A percentile compares a stretch with the other conserved stretches of the same genome.
phyloP scores from a whole-genome alignment of 1,140 invertebrate species.

The Sipha flava region DNA sequence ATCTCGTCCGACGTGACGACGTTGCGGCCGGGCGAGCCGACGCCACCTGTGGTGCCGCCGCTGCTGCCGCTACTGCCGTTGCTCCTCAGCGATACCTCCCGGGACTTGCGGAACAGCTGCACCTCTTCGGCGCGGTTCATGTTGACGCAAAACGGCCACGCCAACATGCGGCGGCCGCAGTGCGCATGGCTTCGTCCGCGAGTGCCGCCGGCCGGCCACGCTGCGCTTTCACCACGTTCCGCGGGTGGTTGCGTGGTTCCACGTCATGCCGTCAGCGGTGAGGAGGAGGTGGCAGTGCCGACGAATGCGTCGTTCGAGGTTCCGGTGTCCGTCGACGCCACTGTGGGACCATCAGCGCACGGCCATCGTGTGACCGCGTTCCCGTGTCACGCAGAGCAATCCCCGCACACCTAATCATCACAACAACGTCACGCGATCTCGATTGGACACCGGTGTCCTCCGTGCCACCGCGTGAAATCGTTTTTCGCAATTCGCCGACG shows the following conservation, averaged over 20 bases:
- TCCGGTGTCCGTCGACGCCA: neutral
- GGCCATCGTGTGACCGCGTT: neutral
- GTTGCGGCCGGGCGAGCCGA: neutral
- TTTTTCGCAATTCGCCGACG: too few relatives aligned
- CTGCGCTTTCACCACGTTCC: neutral
- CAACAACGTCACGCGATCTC: too few relatives aligned
- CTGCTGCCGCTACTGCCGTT: neutral
- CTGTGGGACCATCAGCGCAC: neutral
- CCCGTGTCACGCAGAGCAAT: too few relatives aligned
- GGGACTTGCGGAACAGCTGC: constrained; percentile 51
- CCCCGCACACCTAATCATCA: too few relatives aligned
- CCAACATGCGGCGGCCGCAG: constrained; percentile 26
- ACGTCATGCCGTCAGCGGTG: neutral
- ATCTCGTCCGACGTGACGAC: neutral
- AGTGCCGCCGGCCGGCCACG: neutral
- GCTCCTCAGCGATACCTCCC: constrained; percentile 42
- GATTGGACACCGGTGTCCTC: too few relatives aligned
- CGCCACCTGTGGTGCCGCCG: neutral
- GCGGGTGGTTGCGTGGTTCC: neutral
- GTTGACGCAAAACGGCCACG: constrained; percentile 16
- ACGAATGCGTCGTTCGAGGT: neutral
- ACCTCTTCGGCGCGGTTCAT: constrained; percentile 58
- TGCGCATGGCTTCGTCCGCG: neutral
- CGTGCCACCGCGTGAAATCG: too few relatives aligned
- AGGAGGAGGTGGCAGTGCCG: too few relatives aligned